Evolutionary conservation across 2,888 invertebrate genomes (phyloP).

Genomic region (Cepaea hortensis): DNA sequence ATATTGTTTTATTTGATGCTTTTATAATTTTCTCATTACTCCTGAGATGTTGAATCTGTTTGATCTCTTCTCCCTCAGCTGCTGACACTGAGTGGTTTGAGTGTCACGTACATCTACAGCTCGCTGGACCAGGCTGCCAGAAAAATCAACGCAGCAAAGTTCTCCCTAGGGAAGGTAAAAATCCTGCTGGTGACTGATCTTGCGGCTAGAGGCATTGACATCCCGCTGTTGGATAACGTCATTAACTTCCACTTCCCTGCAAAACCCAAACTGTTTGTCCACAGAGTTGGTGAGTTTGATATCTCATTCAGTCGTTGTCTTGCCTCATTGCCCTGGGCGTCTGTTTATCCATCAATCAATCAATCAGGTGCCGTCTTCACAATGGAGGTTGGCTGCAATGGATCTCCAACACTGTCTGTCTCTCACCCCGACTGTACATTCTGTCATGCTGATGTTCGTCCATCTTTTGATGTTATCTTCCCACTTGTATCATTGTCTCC

Average conservation of each 20-base stretch:
- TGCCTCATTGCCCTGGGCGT: too few relatives aligned
- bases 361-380: too few relatives aligned
- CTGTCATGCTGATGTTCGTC: too few relatives aligned
- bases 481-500: too few relatives aligned
- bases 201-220: conserved; percentile 97
- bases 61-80: conserved; percentile 76
- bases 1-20: too few relatives aligned
- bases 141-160: conserved; percentile 90
- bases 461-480: too few relatives aligned
- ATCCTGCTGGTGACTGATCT: conserved; percentile 97
- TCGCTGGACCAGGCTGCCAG: conserved; percentile 94
- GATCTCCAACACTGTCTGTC: too few relatives aligned
- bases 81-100: conserved; percentile 82
- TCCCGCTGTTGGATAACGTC: conserved; percentile 95
- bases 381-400: too few relatives aligned
- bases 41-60: not conserved
- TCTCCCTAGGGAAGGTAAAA: conserved; percentile 83
- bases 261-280: conserved; percentile 96
- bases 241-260: conserved; percentile 98
- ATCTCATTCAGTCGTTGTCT: too few relatives aligned
- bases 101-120: conserved; percentile 94
- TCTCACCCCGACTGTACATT: too few relatives aligned
- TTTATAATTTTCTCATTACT: too few relatives aligned
- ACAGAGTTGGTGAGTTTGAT: conserved; percentile 91
- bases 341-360: too few relatives aligned